phyloP scores from a whole-genome alignment of 2,113 vertebrate species.

The Hemichromis elongatus region DNA sequence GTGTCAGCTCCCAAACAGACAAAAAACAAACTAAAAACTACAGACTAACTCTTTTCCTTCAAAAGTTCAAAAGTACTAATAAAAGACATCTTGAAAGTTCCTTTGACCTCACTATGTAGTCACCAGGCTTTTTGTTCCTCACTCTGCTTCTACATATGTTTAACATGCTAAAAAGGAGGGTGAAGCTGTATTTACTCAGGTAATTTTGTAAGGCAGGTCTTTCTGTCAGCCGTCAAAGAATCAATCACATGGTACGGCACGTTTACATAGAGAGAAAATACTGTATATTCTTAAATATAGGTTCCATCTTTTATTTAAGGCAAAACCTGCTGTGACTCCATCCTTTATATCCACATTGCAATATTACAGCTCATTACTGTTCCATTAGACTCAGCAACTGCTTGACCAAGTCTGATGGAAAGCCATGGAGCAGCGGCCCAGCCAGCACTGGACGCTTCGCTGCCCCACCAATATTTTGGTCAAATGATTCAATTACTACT shows the following conservation, averaged over 20 bases:
- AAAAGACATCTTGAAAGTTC: neutral
- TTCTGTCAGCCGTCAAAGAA: neutral
- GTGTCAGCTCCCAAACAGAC: too few relatives aligned
- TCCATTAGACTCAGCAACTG: constrained; percentile 24
- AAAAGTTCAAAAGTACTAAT: neutral
- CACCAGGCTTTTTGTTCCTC: neutral
- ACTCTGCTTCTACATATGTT: neutral
- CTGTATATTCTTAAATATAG: neutral
- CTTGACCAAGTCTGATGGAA: constrained; percentile 31
- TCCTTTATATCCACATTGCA: neutral
- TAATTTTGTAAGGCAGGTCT: neutral
- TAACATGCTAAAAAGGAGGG: neutral
- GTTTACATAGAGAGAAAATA: neutral
- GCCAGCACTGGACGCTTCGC: constrained; percentile 14
- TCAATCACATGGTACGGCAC: neutral
- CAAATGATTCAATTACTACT: constrained; percentile 54
- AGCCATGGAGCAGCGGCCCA: constrained; percentile 9
- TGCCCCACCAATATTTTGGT: constrained; percentile 45
- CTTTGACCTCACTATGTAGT: neutral
- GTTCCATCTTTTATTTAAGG: neutral
- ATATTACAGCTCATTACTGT: constrained; percentile 1
- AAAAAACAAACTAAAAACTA: too few relatives aligned
- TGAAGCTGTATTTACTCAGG: neutral
- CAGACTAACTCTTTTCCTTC: neutral
- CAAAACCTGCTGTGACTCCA: neutral